These are phyloP conservation scores for Melanotus villosus DNA, from an alignment of 2,888 invertebrate species.

Conservation along the genomic window DNA sequence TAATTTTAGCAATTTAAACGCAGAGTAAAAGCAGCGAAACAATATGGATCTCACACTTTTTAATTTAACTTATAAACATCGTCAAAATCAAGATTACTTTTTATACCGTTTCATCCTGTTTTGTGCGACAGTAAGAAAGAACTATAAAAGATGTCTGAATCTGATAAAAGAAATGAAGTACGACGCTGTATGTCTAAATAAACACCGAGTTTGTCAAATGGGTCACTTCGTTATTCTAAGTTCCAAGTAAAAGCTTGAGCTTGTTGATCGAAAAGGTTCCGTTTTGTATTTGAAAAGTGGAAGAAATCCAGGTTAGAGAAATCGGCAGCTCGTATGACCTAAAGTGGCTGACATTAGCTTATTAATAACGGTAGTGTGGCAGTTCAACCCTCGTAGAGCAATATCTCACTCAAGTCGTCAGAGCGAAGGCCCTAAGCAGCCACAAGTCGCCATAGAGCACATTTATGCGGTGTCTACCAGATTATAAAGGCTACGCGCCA, in stretches of 20 bases:
- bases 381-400: slow-evolving; percentile 29
- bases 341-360: slow-evolving; percentile 23
- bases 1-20: too few relatives aligned
- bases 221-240: neutral
- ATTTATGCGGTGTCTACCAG: slow-evolving; percentile 50
- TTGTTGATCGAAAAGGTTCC: too few relatives aligned
- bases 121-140: too few relatives aligned
- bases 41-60: too few relatives aligned
- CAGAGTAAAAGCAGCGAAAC: too few relatives aligned
- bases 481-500: slow-evolving; percentile 50
- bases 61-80: too few relatives aligned
- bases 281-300: too few relatives aligned
- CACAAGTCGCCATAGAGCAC: slow-evolving; percentile 44
- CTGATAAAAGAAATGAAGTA: slow-evolving; percentile 25
- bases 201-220: slow-evolving; percentile 7
- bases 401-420: slow-evolving; percentile 38
- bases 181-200: slow-evolving; percentile 20
- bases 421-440: slow-evolving; percentile 36
- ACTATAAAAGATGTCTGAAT: slow-evolving; percentile 14
- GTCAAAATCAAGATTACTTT: too few relatives aligned
- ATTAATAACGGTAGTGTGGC: slow-evolving; percentile 29
- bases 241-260: neutral
- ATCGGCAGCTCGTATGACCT: slow-evolving; percentile 15
- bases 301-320: too few relatives aligned
- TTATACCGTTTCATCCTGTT: too few relatives aligned